These are phyloP conservation scores for Acanthis flammea DNA, from an alignment of 2,797 vertebrate species.

Conservation along the genomic window DNA sequence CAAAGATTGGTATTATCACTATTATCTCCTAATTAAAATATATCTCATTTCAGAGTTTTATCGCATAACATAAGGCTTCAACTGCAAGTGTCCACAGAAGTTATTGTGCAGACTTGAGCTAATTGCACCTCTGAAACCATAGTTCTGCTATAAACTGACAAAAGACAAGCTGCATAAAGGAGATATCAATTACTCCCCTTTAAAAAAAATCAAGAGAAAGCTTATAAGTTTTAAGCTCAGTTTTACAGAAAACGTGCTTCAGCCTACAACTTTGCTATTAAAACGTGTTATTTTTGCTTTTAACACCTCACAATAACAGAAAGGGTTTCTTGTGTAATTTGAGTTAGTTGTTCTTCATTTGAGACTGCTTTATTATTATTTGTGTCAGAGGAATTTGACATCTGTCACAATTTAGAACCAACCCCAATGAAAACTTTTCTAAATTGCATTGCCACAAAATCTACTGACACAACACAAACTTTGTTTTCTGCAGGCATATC, in stretches of 20 bases:
- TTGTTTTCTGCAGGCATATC: background rate
- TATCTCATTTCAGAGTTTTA: slow-evolving; percentile 66
- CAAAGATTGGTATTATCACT: slow-evolving; percentile 56
- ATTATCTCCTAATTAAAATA: slow-evolving; percentile 72
- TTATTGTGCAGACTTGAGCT: slow-evolving; percentile 25
- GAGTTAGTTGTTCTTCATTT: background rate
- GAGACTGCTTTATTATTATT: background rate
- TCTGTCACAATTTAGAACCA: background rate
- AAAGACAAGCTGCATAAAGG: background rate
- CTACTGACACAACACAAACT: background rate
- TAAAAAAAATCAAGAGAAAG: background rate
- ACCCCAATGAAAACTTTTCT: background rate
- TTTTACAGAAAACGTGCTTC: background rate
- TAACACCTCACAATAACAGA: background rate
- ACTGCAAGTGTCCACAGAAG: slow-evolving; percentile 56
- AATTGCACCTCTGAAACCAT: slow-evolving; percentile 44
- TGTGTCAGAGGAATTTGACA: background rate
- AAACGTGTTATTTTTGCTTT: background rate
- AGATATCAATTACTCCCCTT: background rate
- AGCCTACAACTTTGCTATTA: background rate
- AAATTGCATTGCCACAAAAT: background rate
- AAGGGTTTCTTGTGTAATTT: background rate
- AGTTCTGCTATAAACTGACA: slow-evolving; percentile 33
- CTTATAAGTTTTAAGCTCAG: background rate
- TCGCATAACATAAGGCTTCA: slow-evolving; percentile 56